Conservation (phyloP, 2,888 invertebrate genomes). For the Rotaria sp. region DNA sequence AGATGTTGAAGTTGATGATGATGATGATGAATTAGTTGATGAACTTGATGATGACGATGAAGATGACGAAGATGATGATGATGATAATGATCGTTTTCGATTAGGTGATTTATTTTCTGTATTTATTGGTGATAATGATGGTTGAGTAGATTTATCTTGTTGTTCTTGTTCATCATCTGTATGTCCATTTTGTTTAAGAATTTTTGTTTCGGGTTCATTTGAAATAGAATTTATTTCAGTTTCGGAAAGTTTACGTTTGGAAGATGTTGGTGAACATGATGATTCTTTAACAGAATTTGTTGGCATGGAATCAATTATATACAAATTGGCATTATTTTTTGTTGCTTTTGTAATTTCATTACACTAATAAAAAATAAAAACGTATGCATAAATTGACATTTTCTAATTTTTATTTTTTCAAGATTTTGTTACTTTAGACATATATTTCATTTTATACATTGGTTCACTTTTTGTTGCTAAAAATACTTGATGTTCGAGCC, state of each 20-base stretch:
- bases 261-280: not conserved
- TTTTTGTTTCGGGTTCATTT: not conserved
- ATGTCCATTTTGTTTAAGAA: not conserved
- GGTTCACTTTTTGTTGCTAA: conserved; percentile 1
- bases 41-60: not conserved
- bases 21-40: not conserved
- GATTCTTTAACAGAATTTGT: not conserved
- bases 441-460: conserved; percentile 8
- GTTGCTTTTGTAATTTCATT: conserved; percentile 28
- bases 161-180: not conserved
- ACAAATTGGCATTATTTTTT: not conserved
- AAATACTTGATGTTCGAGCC: conserved; percentile 23
- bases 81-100: not conserved
- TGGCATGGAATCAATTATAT: not conserved
- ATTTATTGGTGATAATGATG: not conserved
- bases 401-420: not conserved
- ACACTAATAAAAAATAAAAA: not conserved
- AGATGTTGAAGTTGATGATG: not conserved
- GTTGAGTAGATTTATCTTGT: not conserved
- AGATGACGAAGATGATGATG: not conserved
- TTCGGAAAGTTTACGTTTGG: not conserved
- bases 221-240: not conserved
- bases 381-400: no score
- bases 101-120: not conserved
- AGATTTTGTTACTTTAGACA: not conserved